Evolutionary conservation across 2,113 vertebrate genomes (phyloP).

Genomic region (Tragelaphus imberbis): DNA sequence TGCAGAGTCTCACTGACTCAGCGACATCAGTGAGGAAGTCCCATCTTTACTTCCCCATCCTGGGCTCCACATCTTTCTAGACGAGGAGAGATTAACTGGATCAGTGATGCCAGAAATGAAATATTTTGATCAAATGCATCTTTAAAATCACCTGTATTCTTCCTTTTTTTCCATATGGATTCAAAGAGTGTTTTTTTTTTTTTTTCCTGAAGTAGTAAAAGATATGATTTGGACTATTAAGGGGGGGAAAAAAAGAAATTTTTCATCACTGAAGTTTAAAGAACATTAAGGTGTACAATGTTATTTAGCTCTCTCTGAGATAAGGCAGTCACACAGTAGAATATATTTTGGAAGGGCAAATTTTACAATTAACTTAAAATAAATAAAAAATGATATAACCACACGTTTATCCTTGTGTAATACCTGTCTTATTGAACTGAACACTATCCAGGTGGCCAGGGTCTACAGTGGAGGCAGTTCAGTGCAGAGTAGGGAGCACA

Average conservation of each 20-base stretch:
- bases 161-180: background rate
- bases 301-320: background rate
- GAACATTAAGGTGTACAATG: background rate
- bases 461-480: background rate
- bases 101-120: background rate
- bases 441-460: background rate
- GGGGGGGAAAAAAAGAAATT: background rate
- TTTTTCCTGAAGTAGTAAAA: background rate
- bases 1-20: background rate
- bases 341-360: background rate
- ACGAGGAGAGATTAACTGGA: background rate
- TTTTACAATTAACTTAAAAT: background rate
- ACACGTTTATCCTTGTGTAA: background rate
- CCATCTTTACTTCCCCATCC: no score
- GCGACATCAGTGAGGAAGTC: background rate
- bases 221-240: background rate
- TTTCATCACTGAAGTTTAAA: background rate
- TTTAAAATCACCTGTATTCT: background rate
- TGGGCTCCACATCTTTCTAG: background rate
- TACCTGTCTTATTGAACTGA: background rate
- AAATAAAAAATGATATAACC: background rate
- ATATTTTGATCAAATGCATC: background rate
- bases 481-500: background rate
- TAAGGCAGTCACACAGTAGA: background rate
- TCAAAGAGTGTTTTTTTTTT: background rate